Conservation (phyloP, 1,140 invertebrate species). For the Caenorhabditis tropicalis region DNA sequence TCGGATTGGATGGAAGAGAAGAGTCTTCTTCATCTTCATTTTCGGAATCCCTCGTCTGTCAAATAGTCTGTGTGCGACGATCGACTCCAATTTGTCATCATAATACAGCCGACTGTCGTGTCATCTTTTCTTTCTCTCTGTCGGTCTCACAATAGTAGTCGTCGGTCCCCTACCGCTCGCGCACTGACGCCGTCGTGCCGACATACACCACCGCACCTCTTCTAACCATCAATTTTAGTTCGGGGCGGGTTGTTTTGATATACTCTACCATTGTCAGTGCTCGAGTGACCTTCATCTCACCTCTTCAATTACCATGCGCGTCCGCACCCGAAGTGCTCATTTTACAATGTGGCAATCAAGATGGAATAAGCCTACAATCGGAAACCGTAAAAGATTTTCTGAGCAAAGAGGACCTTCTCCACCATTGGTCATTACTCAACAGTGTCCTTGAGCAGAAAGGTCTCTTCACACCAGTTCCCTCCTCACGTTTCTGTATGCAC, state of each 20-base stretch:
- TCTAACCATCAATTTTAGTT: conserved; percentile 39
- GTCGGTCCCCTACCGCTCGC: conserved; percentile 14
- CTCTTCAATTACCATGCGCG: conserved; percentile 26
- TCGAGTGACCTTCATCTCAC: conserved; percentile 6
- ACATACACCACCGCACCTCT: background rate
- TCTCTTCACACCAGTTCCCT: background rate
- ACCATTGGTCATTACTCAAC: conserved; percentile 15
- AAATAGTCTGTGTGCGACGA: background rate
- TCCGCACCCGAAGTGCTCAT: conserved; percentile 2
- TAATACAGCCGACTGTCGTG: conserved; percentile 17
- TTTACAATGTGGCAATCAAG: conserved; percentile 39
- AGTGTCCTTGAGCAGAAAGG: background rate
- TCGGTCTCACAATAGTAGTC: conserved; percentile 31
- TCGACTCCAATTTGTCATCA: conserved; percentile 40
- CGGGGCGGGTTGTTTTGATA: conserved; percentile 37
- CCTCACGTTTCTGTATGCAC: background rate
- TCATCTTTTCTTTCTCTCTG: background rate
- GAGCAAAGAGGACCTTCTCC: background rate
- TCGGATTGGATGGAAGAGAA: conserved; percentile 1
- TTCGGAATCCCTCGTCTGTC: conserved; percentile 27
- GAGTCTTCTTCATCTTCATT: background rate
- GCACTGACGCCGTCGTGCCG: conserved; percentile 24
- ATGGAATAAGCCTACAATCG: background rate
- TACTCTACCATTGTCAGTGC: background rate
- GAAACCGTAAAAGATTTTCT: background rate